Evolutionary conservation across 2,797 vertebrate species (phyloP), one percentile per base, ranked within the genome.

Genomic region (Huso huso): DNA sequence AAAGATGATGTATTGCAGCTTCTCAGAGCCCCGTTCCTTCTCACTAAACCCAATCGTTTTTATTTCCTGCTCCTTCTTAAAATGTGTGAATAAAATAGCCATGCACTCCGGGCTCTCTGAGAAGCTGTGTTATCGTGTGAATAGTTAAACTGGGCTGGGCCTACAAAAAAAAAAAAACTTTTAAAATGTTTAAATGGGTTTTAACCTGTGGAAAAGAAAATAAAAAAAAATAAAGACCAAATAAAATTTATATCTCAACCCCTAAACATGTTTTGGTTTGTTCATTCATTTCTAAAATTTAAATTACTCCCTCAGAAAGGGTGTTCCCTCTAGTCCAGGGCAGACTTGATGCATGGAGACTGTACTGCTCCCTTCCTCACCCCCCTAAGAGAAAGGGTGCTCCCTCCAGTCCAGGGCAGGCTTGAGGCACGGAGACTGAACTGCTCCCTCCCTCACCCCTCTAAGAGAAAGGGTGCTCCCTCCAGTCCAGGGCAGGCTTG

Each of bases 61-160:
- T 6, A 7, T 10, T 18, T 59, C 72, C 72, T 69, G 76, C 74
- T 53, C 50, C 66, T 71, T 77, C 69, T 61, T 18, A 65, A 74
- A 71, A 74, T 74, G 10, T 65, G 15, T 18, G 15, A 18, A 18
- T 18, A 18, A 18, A 18, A 18, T 1, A 18, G 15, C 15, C 15
- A 18, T 18, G 15, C 59, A 53, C 69, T 62, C 72, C 73, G 18
- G 77, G 76, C 79, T 85, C 84, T 75, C 71, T 71, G 80, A 63
- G 61, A 75, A 69, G 64, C 37, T 15, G 76, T 70, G 57, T 79
- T 13, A 65, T 63, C 18, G 63, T 69, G 80, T 79, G 75, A 85
- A 82, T 81, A 86, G 79, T 86, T 77, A 70, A 85, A 86, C 84
- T 88, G 89, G 87, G 87, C 89, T 89, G 88, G 88, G 86, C 89